Percentiles rank a stretch among this genome's conserved stretches.
Evolutionary conservation across 2,797 vertebrate genomes (phyloP).

Genomic region (Hipposideros larvatus): DNA sequence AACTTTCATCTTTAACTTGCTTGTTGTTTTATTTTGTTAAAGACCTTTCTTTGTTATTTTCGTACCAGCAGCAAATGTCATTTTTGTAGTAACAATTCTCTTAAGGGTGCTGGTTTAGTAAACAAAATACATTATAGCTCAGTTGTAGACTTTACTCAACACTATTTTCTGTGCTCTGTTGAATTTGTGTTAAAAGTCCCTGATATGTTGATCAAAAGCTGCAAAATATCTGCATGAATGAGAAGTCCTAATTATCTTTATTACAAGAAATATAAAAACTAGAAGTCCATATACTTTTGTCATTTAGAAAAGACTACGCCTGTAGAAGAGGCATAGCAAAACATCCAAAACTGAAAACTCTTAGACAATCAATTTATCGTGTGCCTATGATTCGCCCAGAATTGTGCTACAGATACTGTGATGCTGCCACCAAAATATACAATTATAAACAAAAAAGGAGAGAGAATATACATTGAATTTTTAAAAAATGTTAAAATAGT

Average conservation of each 20-base stretch:
- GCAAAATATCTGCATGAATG: neutral
- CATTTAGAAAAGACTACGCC: neutral
- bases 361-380: neutral
- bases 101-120: neutral
- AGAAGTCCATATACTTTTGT: neutral
- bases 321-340: neutral
- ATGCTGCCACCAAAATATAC: neutral
- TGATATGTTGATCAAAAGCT: neutral
- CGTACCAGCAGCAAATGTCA: neutral
- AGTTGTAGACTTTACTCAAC: neutral
- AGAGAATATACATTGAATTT: neutral
- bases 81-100: neutral
- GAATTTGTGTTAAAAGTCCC: neutral
- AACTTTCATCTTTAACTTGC: neutral
- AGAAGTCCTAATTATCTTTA: neutral
- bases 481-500: neutral
- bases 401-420: neutral
- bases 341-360: neutral
- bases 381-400: neutral
- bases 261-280: neutral
- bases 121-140: neutral
- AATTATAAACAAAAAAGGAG: neutral
- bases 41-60: slow-evolving; percentile 45
- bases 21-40: neutral
- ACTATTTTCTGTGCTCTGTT: neutral